Base-by-base conservation (phyloP, 2,797 vertebrate genomes). In the Lepus oiostolus region DNA sequence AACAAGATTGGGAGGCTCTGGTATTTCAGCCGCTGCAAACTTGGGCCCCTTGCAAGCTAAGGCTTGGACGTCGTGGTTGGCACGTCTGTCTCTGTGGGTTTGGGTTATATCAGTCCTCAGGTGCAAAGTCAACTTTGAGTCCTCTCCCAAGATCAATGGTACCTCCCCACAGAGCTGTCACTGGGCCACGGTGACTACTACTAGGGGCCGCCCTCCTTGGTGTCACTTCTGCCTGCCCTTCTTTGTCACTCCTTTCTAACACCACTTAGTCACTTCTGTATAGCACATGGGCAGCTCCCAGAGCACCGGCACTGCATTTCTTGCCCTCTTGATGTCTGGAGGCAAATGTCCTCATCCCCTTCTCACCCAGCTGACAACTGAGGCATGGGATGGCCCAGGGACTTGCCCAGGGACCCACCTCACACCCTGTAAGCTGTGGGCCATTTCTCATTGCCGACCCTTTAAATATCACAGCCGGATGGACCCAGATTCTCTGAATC, bases 1-100 rank as follows among this genome's bases (percentile, higher is more conserved):
- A 85, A 70, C 30, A 90, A 13, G 35, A 22, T 47, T 10, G 35
- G 2, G 38, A 84, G 16, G 21, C 38, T 62, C 76, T 91, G 81
- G 50, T 38, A 58, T 67, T 84, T 91, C 32, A 87, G 38, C 79
- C 35, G 76, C 32, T 84, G 47, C 83, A 95, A 93, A 63, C 63
- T 24, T 54, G 65, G 21, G 28, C 83, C 19, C 22, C 14, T 74
- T 58, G 81, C 32, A 52, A 93, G 63, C 60, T 62, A 85, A 65
- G 32, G 65, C 26, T 38, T 17, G 63, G 38, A 52, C 71, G 11
- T 60, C 79, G 70, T 71, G 35, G 47, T 54, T 71, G 24, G 38
- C 65, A 93, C 82, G 79, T 16, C 12, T 13, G 70, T 58, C 10
- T 13, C 35, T 71, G 11, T 22, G 13, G 42, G 21, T 81, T 60